Evolutionary conservation across 1,140 invertebrate species (phyloP).

Genomic region (Nixonia krombeini): DNA sequence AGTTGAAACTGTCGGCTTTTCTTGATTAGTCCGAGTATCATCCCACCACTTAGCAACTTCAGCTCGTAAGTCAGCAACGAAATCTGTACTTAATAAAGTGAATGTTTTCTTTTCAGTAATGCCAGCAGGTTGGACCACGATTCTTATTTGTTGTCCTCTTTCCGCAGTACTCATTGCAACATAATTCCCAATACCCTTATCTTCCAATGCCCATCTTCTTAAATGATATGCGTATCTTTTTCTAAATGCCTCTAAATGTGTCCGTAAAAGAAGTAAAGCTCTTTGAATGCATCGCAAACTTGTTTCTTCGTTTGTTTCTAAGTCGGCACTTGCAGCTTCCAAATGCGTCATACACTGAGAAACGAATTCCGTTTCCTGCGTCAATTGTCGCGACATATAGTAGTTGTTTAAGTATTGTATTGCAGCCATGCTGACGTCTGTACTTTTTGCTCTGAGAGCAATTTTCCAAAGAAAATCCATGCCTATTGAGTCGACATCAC

Average conservation of each 20-base stretch:
- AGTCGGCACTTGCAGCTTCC: conserved; percentile 81
- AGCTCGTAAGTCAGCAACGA: conserved; percentile 90
- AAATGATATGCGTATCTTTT: conserved; percentile 90
- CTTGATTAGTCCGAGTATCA: conserved; percentile 64
- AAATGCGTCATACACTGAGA: conserved; percentile 92
- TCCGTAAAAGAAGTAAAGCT: conserved; percentile 88
- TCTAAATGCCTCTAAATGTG: conserved; percentile 93
- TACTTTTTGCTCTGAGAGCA: conserved; percentile 88
- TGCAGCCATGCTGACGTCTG: conserved; percentile 93
- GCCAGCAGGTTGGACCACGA: conserved; percentile 89
- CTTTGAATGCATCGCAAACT: conserved; percentile 91
- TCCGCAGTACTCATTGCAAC: conserved; percentile 76
- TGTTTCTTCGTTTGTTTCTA: conserved; percentile 81
- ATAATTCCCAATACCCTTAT: conserved; percentile 81
- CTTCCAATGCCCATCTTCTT: conserved; percentile 86
- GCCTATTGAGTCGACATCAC: conserved; percentile 75
- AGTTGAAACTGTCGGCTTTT: conserved; percentile 24
- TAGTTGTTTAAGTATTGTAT: conserved; percentile 94
- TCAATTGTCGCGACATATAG: conserved; percentile 91
- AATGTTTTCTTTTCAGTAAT: conserved; percentile 84
- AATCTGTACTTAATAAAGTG: conserved; percentile 84
- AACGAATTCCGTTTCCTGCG: conserved; percentile 93
- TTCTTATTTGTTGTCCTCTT: conserved; percentile 76
- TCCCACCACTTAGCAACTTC: conserved; percentile 96
- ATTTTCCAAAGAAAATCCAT: conserved; percentile 97